phyloP scores from a whole-genome alignment of 2,113 vertebrate genomes.

The Ornithorhynchus anatinus region DNA sequence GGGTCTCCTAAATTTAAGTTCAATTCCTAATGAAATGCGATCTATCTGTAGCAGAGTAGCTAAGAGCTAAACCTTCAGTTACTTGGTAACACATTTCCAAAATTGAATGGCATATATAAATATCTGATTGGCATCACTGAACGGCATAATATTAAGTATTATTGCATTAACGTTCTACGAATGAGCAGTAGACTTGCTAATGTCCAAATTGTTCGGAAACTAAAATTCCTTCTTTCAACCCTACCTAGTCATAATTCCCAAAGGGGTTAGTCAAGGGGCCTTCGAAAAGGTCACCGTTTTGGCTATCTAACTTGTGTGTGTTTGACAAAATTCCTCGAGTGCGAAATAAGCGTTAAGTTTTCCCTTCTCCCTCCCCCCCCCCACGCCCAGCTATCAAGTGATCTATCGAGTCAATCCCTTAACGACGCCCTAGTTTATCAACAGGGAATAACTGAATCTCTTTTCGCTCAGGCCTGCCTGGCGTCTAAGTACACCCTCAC shows the following conservation, averaged over 20 bases:
- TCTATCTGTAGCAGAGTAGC: slow-evolving; percentile 39
- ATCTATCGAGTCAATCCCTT: slow-evolving; percentile 35
- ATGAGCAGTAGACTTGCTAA: too few species aligned
- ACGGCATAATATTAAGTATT: slow-evolving; percentile 55
- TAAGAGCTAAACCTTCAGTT: slow-evolving; percentile 56
- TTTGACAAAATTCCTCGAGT: slow-evolving; percentile 44
- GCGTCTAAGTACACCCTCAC: slow-evolving; percentile 74
- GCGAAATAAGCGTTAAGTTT: slow-evolving; percentile 48
- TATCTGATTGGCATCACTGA: slow-evolving; percentile 60
- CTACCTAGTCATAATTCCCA: slow-evolving; percentile 47
- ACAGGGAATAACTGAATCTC: slow-evolving; percentile 63
- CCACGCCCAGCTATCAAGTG: slow-evolving; percentile 51
- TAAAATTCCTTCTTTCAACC: slow-evolving; percentile 52
- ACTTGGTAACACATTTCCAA: slow-evolving; percentile 57
- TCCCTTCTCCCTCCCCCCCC: slow-evolving; percentile 51
- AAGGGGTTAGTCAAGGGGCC: slow-evolving; percentile 37
- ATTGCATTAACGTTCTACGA: slow-evolving; percentile 55
- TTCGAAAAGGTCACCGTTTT: slow-evolving; percentile 49
- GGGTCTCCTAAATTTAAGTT: slow-evolving; percentile 58
- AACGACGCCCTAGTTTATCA: slow-evolving; percentile 49
- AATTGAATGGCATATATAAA: slow-evolving; percentile 54
- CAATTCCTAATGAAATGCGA: slow-evolving; percentile 59
- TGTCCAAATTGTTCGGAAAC: too few species aligned
- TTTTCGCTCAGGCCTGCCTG: slow-evolving; percentile 92
- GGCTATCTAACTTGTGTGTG: slow-evolving; percentile 46